phyloP scores from a whole-genome alignment of 2,113 vertebrate genomes.

The Caloenas nicobarica region DNA sequence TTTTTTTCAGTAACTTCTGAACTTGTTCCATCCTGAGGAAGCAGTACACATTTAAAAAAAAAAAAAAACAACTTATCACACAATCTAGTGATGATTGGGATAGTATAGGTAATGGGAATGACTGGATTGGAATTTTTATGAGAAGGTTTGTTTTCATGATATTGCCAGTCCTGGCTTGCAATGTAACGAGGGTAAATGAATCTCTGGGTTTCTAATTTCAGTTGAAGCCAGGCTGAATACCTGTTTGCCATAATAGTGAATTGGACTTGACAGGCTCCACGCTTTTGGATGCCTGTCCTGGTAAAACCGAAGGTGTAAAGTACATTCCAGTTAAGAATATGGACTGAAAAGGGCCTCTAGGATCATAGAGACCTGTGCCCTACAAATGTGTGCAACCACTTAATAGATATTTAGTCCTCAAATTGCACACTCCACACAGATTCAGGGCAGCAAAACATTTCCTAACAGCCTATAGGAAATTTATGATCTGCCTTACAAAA shows the following conservation, averaged over 20 bases:
- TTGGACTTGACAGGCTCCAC: not conserved
- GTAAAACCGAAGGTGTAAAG: not conserved
- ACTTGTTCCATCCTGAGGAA: not conserved
- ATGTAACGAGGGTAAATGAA: not conserved
- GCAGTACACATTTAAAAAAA: not conserved
- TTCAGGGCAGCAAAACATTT: not conserved
- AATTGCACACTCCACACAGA: not conserved
- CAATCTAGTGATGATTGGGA: not conserved
- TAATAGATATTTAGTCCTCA: not conserved
- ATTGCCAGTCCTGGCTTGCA: not conserved
- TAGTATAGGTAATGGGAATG: not conserved
- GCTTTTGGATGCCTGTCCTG: not conserved
- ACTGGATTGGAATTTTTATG: not conserved
- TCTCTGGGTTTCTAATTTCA: not conserved
- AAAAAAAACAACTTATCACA: not conserved
- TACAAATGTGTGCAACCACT: not conserved
- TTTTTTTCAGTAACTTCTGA: not conserved
- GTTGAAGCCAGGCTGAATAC: not conserved
- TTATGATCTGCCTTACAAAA: slow-evolving; percentile 50
- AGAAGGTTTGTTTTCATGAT: not conserved
- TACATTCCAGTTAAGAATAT: not conserved
- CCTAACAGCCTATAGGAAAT: slow-evolving; percentile 27
- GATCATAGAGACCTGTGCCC: not conserved
- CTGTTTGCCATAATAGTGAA: not conserved
- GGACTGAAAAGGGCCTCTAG: not conserved